Conservation (phyloP, 2,797 vertebrate species). For the Vultur gryphus region DNA sequence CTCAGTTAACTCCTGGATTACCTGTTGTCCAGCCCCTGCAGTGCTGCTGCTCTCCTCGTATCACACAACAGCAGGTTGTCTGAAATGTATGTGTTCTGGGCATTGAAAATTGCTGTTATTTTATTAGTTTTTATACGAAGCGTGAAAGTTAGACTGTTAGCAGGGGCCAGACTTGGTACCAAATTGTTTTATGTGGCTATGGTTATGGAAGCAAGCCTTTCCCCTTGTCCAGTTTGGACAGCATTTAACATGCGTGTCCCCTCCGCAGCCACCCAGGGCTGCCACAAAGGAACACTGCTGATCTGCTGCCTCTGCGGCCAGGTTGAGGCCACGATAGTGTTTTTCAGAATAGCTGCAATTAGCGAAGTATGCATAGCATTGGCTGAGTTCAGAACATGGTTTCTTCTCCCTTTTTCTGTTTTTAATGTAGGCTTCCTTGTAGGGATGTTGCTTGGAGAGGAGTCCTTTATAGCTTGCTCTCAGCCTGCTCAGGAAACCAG, state of each 20-base stretch:
- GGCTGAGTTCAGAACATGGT: background rate
- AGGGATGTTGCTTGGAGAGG: background rate
- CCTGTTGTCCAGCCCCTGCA: background rate
- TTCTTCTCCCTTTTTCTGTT: background rate
- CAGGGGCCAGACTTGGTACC: background rate
- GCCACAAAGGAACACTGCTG: background rate
- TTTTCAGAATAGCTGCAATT: background rate
- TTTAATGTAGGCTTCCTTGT: background rate
- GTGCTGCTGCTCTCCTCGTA: background rate
- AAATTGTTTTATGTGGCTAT: background rate
- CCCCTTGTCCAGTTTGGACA: background rate
- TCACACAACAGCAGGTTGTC: background rate
- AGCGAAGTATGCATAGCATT: background rate
- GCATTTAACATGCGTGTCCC: rapidly evolving
- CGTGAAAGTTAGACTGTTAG: background rate
- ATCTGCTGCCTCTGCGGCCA: background rate
- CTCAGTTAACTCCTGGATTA: background rate
- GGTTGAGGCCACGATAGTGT: background rate
- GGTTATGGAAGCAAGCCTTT: background rate
- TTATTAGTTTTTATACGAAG: background rate
- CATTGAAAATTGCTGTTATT: background rate
- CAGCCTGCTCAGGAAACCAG: background rate
- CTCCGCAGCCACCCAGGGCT: background rate
- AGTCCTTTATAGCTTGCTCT: background rate
- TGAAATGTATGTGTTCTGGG: background rate